Base-by-base conservation (phyloP, 2,888 invertebrate genomes). In the Pammene fasciana region DNA sequence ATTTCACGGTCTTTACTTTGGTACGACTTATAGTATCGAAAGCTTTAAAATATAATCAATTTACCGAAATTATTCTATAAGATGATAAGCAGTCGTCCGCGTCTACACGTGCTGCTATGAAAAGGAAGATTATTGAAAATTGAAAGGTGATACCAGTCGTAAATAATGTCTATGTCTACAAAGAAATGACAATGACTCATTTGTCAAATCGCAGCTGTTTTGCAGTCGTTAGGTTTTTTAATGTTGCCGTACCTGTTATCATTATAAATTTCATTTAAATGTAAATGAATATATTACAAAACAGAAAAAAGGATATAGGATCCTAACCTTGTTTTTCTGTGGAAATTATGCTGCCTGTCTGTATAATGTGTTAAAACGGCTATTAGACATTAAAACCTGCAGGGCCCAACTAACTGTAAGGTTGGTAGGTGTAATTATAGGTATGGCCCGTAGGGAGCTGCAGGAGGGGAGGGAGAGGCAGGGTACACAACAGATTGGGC, bases 101-200 rank as follows among this genome's bases (percentile, higher is more conserved):
- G 89, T 89, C 88, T 87, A 88, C 91, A 91, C 91, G 91, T 92
- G 91, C 90, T 86, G 86, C 83, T 85, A 81, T 84, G 80, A 86
- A 89, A 89, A 88, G 88, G 86, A 86, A 86, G 86, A 86, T 78
- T 85, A 78, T 78, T 76, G 67, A 72, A 75, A 72, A 60, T 59
- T 61, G 65, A 65, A 26, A 65, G 70, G 70, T 66, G 43, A 65
- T 70, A 60, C 66, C 66, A 65, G 54, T 26, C 16, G 41, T 13
- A 48, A 26, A 43, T 46, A 60, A 38, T 52, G 45, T 68, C 56
- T 68, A 38, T 52, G 45, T 68, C 56, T 68, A 41, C 59, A 18
- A 54, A 55, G 59, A 57, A 18, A 54, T 61, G 59, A 57, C 52
- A 67, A 55, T 55, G 59, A 57, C 52, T 54, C 52, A 54, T 54